These are phyloP conservation scores for Rhopalosiphum nymphaeae DNA, from an alignment of 2,888 invertebrate genomes.

Conservation along the genomic window DNA sequence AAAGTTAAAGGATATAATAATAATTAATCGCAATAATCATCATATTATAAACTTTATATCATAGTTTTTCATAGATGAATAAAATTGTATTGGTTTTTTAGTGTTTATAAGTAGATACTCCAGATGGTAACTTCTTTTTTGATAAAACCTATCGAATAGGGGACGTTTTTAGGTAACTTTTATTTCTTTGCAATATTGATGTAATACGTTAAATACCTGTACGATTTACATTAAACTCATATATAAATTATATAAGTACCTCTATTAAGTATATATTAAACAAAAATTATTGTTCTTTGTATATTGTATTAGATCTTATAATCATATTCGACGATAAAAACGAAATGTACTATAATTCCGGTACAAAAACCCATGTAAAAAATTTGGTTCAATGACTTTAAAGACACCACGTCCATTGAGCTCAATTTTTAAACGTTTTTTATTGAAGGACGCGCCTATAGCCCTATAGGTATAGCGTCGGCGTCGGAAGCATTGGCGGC, in stretches of 20 bases:
- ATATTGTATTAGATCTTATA: neutral
- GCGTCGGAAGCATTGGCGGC: neutral
- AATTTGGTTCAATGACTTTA: neutral
- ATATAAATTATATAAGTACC: too few relatives aligned
- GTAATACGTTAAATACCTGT: neutral
- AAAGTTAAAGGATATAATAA: neutral
- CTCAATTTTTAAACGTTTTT: conserved; percentile 7
- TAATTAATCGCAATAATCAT: neutral
- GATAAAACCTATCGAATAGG: neutral
- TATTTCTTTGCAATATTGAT: neutral
- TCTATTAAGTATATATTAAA: neutral
- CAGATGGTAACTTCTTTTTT: neutral
- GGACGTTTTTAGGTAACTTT: neutral
- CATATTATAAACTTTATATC: neutral
- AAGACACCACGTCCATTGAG: neutral
- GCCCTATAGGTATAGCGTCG: neutral
- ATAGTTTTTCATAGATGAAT: neutral
- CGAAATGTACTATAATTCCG: neutral
- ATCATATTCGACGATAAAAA: neutral
- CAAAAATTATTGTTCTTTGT: neutral
- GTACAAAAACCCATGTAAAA: neutral
- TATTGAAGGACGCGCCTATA: neutral
- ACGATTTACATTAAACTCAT: neutral
- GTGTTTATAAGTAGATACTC: neutral
- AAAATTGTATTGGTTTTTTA: too few relatives aligned